Evolutionary conservation across 1,140 invertebrate genomes (phyloP).

Genomic region (Elymnias hypermnestra): DNA sequence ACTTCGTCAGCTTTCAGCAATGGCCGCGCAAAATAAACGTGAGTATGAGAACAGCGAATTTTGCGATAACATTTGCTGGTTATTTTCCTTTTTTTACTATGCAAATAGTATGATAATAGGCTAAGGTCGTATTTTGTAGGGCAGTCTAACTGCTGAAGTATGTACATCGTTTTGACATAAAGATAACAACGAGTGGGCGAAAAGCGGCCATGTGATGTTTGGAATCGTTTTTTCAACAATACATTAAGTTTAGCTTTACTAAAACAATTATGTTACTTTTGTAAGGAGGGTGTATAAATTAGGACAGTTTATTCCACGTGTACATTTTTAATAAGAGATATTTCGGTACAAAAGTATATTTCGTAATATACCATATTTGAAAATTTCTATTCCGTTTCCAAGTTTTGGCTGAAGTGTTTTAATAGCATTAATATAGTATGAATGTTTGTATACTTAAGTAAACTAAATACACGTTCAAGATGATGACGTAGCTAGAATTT

Average conservation of each 20-base stretch:
- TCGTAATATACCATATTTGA: too few relatives aligned
- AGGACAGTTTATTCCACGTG: neutral
- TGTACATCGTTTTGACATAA: slow-evolving; percentile 41
- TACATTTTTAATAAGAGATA: too few relatives aligned
- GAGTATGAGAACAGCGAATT: slow-evolving; percentile 14
- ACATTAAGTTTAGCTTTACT: slow-evolving; percentile 6
- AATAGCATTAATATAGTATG: too few relatives aligned
- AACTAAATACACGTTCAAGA: neutral
- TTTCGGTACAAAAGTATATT: too few relatives aligned
- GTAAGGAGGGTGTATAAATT: neutral
- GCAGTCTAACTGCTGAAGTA: slow-evolving; percentile 31
- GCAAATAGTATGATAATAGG: slow-evolving; percentile 32
- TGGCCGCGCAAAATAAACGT: slow-evolving; percentile 70
- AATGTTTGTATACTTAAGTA: neutral
- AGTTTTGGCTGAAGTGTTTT: too few relatives aligned
- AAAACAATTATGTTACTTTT: neutral
- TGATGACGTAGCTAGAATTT: slow-evolving; percentile 4
- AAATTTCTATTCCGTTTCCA: too few relatives aligned
- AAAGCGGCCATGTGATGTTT: slow-evolving; percentile 59
- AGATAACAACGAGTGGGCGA: slow-evolving; percentile 56
- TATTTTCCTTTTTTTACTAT: slow-evolving; percentile 18
- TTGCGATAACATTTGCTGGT: neutral
- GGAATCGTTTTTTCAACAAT: slow-evolving; percentile 37
- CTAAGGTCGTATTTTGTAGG: slow-evolving; percentile 31
- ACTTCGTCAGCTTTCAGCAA: slow-evolving; percentile 31